A percentile compares a stretch with the other conserved stretches of the same genome.
These are phyloP conservation scores for Spilarctia lutea DNA, from an alignment of 2,888 invertebrate genomes.

Conservation along the genomic window DNA sequence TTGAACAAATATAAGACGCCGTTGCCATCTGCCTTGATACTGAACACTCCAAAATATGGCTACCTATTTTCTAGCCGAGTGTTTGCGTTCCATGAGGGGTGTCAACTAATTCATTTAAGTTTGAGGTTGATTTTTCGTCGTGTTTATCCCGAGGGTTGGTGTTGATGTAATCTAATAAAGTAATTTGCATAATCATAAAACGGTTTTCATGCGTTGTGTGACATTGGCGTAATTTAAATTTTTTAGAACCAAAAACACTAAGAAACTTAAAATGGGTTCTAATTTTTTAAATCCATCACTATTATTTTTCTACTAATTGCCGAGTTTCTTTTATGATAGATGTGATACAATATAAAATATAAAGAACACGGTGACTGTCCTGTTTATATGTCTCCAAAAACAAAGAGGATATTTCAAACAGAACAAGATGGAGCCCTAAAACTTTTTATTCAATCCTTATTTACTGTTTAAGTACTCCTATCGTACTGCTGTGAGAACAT, in stretches of 20 bases:
- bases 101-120: slow-evolving; percentile 61
- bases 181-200: slow-evolving; percentile 2
- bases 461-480: no score
- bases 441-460: not conserved
- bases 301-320: not conserved
- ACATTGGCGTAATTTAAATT: not conserved
- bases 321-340: not conserved
- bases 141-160: slow-evolving; percentile 41
- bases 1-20: slow-evolving; percentile 69
- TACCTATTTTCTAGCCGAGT: slow-evolving; percentile 25
- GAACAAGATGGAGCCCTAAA: not conserved
- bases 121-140: slow-evolving; percentile 48
- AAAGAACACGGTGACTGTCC: not conserved
- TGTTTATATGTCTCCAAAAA: not conserved
- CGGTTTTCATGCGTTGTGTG: not conserved
- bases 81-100: slow-evolving; percentile 51
- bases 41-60: slow-evolving; percentile 27
- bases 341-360: not conserved
- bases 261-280: no score
- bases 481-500: not conserved
- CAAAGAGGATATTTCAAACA: not conserved
- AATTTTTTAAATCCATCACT: no score
- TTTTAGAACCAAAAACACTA: not conserved
- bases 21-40: slow-evolving; percentile 60
- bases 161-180: slow-evolving; percentile 21